Percentiles rank a stretch among this genome's conserved stretches.
These are phyloP conservation scores for cat (Felis catus) DNA, from an alignment of 2,113 vertebrate genomes.

Conservation along the genomic window DNA sequence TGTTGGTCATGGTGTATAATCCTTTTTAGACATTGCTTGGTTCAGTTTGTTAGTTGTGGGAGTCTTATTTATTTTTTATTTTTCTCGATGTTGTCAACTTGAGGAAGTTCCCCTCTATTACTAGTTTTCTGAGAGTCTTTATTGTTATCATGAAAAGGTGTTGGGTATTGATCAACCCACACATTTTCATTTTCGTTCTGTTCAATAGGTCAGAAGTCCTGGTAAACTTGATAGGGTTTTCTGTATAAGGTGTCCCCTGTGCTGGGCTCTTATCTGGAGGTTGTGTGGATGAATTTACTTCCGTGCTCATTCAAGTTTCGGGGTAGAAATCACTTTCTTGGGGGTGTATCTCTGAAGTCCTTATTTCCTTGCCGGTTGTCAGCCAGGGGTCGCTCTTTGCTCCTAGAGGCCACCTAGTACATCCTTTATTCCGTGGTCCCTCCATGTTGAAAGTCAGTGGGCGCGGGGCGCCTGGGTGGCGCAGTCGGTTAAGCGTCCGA, in stretches of 20 bases:
- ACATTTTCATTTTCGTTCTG: conserved; percentile 3
- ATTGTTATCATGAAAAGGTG: background rate
- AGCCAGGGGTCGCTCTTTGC: background rate
- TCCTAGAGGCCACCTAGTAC: background rate
- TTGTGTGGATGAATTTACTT: conserved; percentile 22
- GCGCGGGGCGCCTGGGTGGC: too few relatives aligned
- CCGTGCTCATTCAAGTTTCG: background rate
- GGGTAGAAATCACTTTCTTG: conserved; percentile 12
- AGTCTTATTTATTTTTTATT: background rate
- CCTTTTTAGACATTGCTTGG: background rate
- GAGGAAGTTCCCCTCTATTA: background rate
- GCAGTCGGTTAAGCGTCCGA: too few relatives aligned
- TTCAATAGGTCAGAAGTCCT: background rate
- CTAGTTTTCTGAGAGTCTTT: background rate
- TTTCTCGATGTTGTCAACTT: background rate
- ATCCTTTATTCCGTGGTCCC: background rate
- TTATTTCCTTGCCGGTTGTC: background rate
- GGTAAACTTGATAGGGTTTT: background rate
- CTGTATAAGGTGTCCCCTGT: background rate
- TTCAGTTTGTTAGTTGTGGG: background rate
- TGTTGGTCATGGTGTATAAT: background rate
- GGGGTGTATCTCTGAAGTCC: background rate
- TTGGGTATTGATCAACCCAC: background rate
- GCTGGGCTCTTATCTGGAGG: background rate
- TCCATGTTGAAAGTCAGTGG: background rate